Percentiles rank a stretch among this genome's conserved stretches.
phyloP scores from a whole-genome alignment of 2,888 invertebrate genomes.

The Arrhopalites spinosus region DNA sequence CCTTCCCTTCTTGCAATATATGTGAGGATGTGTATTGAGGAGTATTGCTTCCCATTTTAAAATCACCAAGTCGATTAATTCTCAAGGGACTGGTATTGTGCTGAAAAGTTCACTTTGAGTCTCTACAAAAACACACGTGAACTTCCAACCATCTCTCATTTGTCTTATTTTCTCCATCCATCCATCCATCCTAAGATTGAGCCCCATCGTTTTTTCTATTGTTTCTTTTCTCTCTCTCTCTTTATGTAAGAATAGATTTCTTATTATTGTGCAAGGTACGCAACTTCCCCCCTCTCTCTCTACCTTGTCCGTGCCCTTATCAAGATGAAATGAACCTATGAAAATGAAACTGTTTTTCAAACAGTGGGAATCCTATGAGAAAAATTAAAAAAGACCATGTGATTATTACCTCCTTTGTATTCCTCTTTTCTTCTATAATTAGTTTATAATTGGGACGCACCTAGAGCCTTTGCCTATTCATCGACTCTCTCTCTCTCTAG shows the following conservation, averaged over 20 bases:
- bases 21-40: too few relatives aligned
- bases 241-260: neutral
- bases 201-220: neutral
- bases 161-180: conserved; percentile 11
- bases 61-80: conserved; percentile 43
- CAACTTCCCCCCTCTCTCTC: neutral
- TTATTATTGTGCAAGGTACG: neutral
- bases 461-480: conserved; percentile 1
- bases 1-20: too few relatives aligned
- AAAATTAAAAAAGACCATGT: conserved; percentile 34
- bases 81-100: conserved; percentile 23
- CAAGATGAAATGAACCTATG: conserved; percentile 31
- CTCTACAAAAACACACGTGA: conserved; percentile 34
- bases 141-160: conserved; percentile 30
- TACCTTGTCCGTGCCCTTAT: conserved; percentile 18
- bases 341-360: conserved; percentile 39
- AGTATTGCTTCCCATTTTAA: too few relatives aligned
- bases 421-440: conserved; percentile 37
- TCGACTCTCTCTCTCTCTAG: too few relatives aligned
- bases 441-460: conserved; percentile 37
- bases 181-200: neutral
- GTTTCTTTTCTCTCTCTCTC: neutral
- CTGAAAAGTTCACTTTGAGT: conserved; percentile 24
- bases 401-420: conserved; percentile 35
- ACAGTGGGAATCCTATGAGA: conserved; percentile 39